Evolutionary conservation across 2,113 vertebrate genomes (phyloP).

Genomic region (Brachypodius melanocephalos): DNA sequence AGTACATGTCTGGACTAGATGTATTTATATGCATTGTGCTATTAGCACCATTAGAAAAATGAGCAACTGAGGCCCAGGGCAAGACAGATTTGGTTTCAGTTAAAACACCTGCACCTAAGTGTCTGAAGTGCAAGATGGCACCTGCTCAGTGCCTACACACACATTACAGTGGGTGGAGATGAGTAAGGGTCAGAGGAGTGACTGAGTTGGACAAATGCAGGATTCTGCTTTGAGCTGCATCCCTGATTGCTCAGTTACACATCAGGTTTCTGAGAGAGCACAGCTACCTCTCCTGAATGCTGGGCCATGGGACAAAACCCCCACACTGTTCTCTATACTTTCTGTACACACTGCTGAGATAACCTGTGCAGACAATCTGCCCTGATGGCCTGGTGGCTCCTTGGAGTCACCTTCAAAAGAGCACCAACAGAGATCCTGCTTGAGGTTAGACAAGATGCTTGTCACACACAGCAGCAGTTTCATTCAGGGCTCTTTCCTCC

Average conservation of each 20-base stretch:
- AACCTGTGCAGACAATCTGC: neutral
- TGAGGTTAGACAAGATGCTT: neutral
- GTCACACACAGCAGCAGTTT: neutral
- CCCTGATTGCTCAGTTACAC: neutral
- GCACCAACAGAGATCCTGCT: neutral
- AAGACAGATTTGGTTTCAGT: neutral
- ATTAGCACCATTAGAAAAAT: neutral
- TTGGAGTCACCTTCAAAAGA: neutral
- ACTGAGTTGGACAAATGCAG: neutral
- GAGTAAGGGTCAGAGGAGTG: neutral
- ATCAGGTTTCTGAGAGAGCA: neutral
- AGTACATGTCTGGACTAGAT: neutral
- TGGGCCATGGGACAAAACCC: fast-evolving
- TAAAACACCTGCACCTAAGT: neutral
- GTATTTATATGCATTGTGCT: neutral
- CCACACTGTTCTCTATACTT: fast-evolving
- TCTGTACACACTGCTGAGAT: neutral
- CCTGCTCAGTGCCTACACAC: neutral
- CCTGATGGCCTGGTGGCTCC: neutral
- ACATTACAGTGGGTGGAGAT: neutral
- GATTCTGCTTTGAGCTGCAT: neutral
- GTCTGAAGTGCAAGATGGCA: neutral
- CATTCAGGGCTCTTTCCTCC: neutral
- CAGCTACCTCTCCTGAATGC: neutral
- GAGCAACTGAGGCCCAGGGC: neutral